Evolutionary conservation across 2,888 invertebrate species (phyloP).

Genomic region (Tachina grossa): DNA sequence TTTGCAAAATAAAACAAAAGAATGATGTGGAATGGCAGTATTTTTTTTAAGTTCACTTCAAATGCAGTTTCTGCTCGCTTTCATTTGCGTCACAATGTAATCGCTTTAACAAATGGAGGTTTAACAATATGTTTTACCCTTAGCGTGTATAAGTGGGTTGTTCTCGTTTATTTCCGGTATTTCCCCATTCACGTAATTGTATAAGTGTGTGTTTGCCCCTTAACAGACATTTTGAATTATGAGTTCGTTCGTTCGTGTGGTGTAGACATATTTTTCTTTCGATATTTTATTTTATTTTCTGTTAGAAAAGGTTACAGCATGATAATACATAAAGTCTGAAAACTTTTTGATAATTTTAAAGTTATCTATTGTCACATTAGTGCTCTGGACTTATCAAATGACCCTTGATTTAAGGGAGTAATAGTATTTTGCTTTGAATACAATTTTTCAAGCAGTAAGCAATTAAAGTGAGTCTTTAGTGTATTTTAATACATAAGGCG

Average conservation of each 20-base stretch:
- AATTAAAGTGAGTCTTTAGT: conserved; percentile 8
- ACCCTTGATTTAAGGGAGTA: no score
- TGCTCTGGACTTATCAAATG: no score
- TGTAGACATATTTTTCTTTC: not conserved
- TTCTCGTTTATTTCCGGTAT: conserved; percentile 61
- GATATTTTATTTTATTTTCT: not conserved
- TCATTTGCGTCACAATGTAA: not conserved
- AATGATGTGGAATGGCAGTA: not conserved
- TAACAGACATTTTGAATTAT: conserved; percentile 48
- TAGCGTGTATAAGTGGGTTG: not conserved
- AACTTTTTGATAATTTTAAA: conserved; percentile 46
- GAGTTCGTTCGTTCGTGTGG: conserved; percentile 35
- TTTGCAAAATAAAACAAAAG: not conserved
- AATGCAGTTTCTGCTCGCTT: conserved; percentile 6
- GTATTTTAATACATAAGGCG: not conserved
- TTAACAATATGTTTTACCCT: not conserved
- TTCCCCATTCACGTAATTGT: conserved; percentile 16
- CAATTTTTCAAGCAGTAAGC: not conserved
- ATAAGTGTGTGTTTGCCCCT: not conserved
- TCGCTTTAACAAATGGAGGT: conserved; percentile 24
- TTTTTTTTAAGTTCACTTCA: conserved; percentile 2
- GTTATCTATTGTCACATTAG: conserved; percentile 27
- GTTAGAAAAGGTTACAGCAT: not conserved
- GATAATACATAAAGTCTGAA: conserved; percentile 24
- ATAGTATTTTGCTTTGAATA: no score